Evolutionary conservation across 2,888 invertebrate species (phyloP), one percentile per base, ranked within the genome.

Genomic region (Eristalis intricaria): DNA sequence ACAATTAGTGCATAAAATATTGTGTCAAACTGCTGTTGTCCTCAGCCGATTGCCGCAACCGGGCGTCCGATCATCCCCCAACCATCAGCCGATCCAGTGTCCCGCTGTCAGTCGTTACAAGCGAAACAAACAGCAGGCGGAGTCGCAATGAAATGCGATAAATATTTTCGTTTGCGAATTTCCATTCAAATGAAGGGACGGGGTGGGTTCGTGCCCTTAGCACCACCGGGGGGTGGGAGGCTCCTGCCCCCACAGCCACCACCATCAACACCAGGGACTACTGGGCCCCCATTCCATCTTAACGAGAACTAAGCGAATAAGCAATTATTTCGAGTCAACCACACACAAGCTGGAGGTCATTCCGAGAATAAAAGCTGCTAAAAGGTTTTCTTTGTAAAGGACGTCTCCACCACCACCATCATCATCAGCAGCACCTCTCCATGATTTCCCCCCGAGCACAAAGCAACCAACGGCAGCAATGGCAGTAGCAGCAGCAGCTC

Each of bases 311-410:
- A 60, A 78, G 38, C 82, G 82, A 86, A 86, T 78, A 86, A 86
- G 78, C 82, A 86, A 75, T 86, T 86, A 82, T 86, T 86, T 64
- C 74, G 66, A 75, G 70, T 79, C 78, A 86, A 69, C 64, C 68
- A 75, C 65, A 79, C 70, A 75, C 75, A 79, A 86, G 70, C 75
- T 79, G 70, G 66, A 71, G 86, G 86, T 83, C 83, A 75, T 78
- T 78, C 63, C n/a, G 66, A 19, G 74, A 85, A 81, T 77, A 81
- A 77, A 77, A 85, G 77, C 81, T 50, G 78, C 61, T 83, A 86
- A 86, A 86, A 86, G 76, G 76, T 81, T 89, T 84, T 80, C 80
- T 83, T 80, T 84, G 87, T 84, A 84, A 78, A 50, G 70, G 77
- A 79, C 79, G 19, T 50, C 50, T 22, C 50, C 50, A 19, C 50